A percentile compares a stretch with the other conserved stretches of the same genome.
phyloP scores from a whole-genome alignment of 35 echinoderm and acorn worm species.

The Patiria miniata region DNA sequence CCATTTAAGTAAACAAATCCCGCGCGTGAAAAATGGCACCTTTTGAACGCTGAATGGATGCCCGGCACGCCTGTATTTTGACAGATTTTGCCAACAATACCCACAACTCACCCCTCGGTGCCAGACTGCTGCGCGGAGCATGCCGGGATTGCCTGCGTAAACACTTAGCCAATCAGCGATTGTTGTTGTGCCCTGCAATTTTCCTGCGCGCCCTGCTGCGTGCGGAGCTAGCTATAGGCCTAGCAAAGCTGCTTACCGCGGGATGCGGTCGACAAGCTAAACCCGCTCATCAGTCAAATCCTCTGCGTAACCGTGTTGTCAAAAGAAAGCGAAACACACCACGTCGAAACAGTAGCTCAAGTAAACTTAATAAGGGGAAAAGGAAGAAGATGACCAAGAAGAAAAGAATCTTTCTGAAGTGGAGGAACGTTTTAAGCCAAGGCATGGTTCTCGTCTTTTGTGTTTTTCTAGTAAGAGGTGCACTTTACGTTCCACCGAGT shows the following conservation, averaged over 20 bases:
- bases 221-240: background rate
- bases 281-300: background rate
- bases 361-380: background rate
- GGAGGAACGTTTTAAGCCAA: background rate
- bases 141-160: constrained; percentile 46
- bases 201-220: background rate
- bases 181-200: constrained; percentile 1
- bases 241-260: background rate
- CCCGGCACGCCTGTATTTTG: constrained; percentile 53
- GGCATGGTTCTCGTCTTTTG: constrained; percentile 12
- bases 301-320: background rate
- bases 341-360: background rate
- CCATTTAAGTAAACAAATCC: constrained; percentile 96
- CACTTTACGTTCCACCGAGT: background rate
- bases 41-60: constrained; percentile 46
- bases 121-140: constrained; percentile 31
- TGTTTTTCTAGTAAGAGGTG: background rate
- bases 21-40: constrained; percentile 85
- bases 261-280: background rate
- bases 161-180: constrained; percentile 52
- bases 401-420: constrained; percentile 8
- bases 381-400: too few species aligned
- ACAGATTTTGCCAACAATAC: constrained; percentile 39
- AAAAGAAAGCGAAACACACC: background rate
- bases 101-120: constrained; percentile 25